Evolutionary conservation across 2,113 vertebrate genomes (phyloP), one percentile per base, ranked within the genome.

Genomic region (Syngnathus floridae): DNA sequence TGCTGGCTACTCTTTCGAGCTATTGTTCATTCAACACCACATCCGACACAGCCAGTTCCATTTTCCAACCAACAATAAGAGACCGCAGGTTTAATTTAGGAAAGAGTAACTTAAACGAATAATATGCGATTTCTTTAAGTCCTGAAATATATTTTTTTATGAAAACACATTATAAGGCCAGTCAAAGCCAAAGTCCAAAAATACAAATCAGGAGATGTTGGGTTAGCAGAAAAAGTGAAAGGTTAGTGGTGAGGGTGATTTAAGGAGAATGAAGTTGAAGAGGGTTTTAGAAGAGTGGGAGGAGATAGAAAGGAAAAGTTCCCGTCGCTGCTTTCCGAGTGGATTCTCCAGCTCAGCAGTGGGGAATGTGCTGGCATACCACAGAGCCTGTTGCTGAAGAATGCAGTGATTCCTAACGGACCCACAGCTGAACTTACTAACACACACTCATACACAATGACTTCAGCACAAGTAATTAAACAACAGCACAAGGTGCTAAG

Each of bases 291-390:
- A 70, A 67, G 56, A 66, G 56, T 37, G 62, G 40, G 8, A 70
- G 69, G 56, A 65, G 65, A 55, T 57, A 58, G 52, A 19, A 71
- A 76, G 81, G 75, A 83, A 79, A 86, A 65, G 79, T 75, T 88
- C 80, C 84, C 78, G 82, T 78, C 84, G 77, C 80, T 81, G 85
- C 77, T 84, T 84, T 92, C 90, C 84, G 87, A 90, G 88, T 74
- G 86, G 88, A 88, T 90, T 89, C 90, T 92, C 89, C 91, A 95
- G 92, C 93, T 97, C 94, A 97, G 90, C 85, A 78, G 82, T 85
- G 88, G 86, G 93, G 95, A 98, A 97, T 97, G 93, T 85, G 86
- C 91, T 93, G 93, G 93, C 92, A 88, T 84, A 90, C 93, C 91
- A 84, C 92, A 92, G 84, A 90, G 67, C 57, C 75, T 82, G 78